These are phyloP conservation scores for Pogoniulus pusillus DNA, from an alignment of 2,797 vertebrate genomes.

Conservation along the genomic window DNA sequence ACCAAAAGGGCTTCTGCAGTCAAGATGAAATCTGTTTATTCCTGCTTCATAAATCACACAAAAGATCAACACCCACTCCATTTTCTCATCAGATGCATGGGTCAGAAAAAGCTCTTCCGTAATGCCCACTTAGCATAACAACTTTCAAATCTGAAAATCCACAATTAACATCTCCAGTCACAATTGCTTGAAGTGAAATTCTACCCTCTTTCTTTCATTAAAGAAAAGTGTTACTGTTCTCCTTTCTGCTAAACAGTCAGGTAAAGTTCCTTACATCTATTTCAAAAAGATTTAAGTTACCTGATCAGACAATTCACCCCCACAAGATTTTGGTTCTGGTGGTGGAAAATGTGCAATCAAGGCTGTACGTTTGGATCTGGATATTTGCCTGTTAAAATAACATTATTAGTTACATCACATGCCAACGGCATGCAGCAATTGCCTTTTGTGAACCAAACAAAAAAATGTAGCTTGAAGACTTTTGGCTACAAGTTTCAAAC, in stretches of 20 bases:
- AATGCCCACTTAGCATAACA: not conserved
- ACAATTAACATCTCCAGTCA: not conserved
- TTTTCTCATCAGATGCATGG: not conserved
- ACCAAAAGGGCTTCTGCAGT: not conserved
- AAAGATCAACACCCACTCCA: not conserved
- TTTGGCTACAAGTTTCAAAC: not conserved
- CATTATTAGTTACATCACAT: not conserved
- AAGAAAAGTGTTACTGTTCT: not conserved
- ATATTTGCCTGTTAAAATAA: constrained; percentile 61
- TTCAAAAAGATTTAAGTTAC: constrained; percentile 48
- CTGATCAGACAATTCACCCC: constrained; percentile 51
- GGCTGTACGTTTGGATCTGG: constrained; percentile 49
- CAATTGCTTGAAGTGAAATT: not conserved
- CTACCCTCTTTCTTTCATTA: not conserved
- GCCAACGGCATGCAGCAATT: not conserved
- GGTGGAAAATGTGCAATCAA: constrained; percentile 8
- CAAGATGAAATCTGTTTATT: not conserved
- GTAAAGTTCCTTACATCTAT: not conserved
- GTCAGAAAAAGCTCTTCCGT: not conserved
- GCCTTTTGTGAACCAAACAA: not conserved
- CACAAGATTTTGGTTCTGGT: constrained; percentile 54
- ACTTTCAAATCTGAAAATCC: not conserved
- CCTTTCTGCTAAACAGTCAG: not conserved
- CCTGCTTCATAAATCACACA: not conserved
- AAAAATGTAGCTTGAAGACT: not conserved